Percentiles rank a stretch among this genome's conserved stretches.
These are phyloP conservation scores for Vesta saturnalis DNA, from an alignment of 2,888 invertebrate species.

Conservation along the genomic window DNA sequence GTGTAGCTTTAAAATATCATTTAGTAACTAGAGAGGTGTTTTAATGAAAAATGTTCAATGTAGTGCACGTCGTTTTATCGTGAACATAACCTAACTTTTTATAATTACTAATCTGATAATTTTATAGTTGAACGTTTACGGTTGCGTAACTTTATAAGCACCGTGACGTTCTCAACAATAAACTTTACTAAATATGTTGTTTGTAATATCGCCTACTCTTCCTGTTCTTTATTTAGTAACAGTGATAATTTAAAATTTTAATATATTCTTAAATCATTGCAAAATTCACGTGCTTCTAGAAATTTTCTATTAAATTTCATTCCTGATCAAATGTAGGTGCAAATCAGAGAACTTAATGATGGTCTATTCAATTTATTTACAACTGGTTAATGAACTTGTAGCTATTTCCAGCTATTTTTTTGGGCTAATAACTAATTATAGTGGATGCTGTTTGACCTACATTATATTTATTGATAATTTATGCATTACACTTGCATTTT, in stretches of 20 bases:
- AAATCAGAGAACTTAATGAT: no score
- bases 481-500: no score
- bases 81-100: constrained; percentile 4
- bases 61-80: neutral
- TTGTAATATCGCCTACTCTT: constrained; percentile 2
- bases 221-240: constrained; percentile 5
- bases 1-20: constrained; percentile 2
- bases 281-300: no score
- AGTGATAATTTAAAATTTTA: neutral
- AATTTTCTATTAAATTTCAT: no score
- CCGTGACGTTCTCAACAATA: constrained; percentile 10
- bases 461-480: neutral
- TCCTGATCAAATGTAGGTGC: no score
- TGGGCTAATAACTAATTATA: neutral
- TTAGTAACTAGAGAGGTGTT: no score
- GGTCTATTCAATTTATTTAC: neutral
- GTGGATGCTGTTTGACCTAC: neutral
- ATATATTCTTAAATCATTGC: constrained; percentile 1
- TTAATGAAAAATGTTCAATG: neutral
- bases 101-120: neutral
- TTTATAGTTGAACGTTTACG: neutral
- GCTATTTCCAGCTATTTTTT: constrained; percentile 9
- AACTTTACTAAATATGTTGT: constrained; percentile 5
- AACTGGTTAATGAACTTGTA: constrained; percentile 9
- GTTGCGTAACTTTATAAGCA: constrained; percentile 12